Evolutionary conservation across 2,888 invertebrate species (phyloP), one percentile per base, ranked within the genome.

Genomic region (Julus scandinavius): DNA sequence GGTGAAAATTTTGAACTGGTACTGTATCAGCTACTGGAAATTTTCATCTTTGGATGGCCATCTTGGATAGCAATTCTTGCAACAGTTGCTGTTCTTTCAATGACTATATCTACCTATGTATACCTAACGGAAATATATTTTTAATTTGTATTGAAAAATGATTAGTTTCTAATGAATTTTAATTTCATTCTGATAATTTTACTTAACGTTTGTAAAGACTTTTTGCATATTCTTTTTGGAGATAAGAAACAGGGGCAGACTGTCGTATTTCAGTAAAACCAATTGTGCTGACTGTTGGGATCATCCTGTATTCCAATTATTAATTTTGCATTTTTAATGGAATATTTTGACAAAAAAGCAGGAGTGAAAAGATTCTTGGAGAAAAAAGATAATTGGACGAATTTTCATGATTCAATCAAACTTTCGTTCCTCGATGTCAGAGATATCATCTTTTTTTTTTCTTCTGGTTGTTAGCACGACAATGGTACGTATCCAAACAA

Each of bases 361-460:
- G 20, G 20, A 3, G n/a, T 29, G 29, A 29, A 29, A 45, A 45
- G 29, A 72, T 9, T 72, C 20, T 72, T 72, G 11, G 11, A 0
- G 20, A n/a, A 63, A 63, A 11, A 72, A 72, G 11, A 29, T 29
- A 20, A 72, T 72, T 29, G 29, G 72, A 20, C 72, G 72, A 29
- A 72, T 29, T 72, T 72, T 72, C 72, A 29, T 72, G 72, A 72
- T 72, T 72, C 20, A 29, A 11, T 63, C 72, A 72, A 54, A 72
- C 72, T 72, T 72, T 72, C 7, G 7, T 29, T 72, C 20, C 72
- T 72, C 29, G 72, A 17, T 54, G 50, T 50, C 50, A 17, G 45
- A 54, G 54, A 29, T 29, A 72, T 72, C 11, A 20, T 20, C 29
- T 29, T 72, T 72, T 29, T 72, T 72, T 72, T 29, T 11, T 29